Percentiles rank a stretch among this genome's conserved stretches.
Conservation (phyloP, 2,888 invertebrate genomes). For the Aphidius colemani region DNA sequence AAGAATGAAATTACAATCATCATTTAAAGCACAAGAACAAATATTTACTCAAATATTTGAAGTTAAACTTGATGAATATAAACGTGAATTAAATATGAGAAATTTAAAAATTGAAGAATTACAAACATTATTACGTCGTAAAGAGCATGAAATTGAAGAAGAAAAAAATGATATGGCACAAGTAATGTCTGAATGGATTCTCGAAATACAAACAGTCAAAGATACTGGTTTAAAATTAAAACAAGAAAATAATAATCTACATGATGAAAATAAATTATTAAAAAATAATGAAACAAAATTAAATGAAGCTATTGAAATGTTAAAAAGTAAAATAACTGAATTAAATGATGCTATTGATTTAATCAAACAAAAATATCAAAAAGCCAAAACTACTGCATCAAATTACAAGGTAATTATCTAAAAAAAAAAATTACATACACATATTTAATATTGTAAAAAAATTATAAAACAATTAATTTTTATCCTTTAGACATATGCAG, state of each 20-base stretch:
- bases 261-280: constrained; percentile 62
- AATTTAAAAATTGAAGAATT: constrained; percentile 58
- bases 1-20: constrained; percentile 63
- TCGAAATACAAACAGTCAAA: constrained; percentile 50
- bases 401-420: constrained; percentile 66
- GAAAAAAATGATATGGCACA: constrained; percentile 62
- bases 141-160: constrained; percentile 62
- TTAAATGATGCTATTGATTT: constrained; percentile 42
- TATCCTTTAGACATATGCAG: constrained; percentile 64
- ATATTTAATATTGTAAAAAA: too few relatives aligned
- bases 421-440: too few relatives aligned
- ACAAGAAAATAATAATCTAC: constrained; percentile 61
- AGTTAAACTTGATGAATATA: constrained; percentile 52
- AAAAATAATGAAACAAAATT: constrained; percentile 45
- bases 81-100: constrained; percentile 45
- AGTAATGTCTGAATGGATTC: constrained; percentile 49
- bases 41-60: constrained; percentile 61
- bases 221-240: constrained; percentile 57
- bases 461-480: too few relatives aligned
- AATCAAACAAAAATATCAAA: constrained; percentile 66
- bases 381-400: constrained; percentile 67
- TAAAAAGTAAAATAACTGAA: constrained; percentile 49
- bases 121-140: constrained; percentile 62
- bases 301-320: constrained; percentile 40
- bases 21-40: constrained; percentile 64